Evolutionary conservation across 2,888 invertebrate species (phyloP), one percentile per base, ranked within the genome.

Genomic region (Amphimallon solstitiale): DNA sequence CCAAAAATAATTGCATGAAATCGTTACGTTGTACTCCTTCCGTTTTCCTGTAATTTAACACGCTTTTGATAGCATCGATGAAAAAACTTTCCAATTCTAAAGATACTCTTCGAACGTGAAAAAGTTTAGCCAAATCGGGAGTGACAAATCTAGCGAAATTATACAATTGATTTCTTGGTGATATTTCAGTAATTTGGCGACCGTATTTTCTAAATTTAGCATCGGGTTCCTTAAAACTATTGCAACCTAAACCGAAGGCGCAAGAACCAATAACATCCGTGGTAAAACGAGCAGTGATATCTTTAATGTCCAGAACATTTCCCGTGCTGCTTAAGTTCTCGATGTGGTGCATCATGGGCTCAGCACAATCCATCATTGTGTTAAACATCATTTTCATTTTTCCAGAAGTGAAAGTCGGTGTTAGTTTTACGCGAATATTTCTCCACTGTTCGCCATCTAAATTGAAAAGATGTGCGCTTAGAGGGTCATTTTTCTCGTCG

Each of bases 1-100:
- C 52, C 7, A 79, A 64, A 70, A 80, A 73, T 9, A 80, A 59
- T 40, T 82, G 80, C 0, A 83, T 63, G 63, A 79, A 82, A 63
- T 83, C 77, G 29, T 75, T 73, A 37, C 81, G 17, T 73, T 73
- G 51, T 29, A 68, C 1, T 4, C 63, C 40, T 34, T 37, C 23
- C 67, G 68, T 7, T 37, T 73, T 72, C 23, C 78, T 38, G 2
- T 68, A 59, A 10, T 72, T 69, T 0, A 81, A 70, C 0, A 76
- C 74, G 2, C 76, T 73, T 52, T 70, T 70, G 0, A 63, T 43
- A 6, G 45, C 54, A n/a, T 68, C 68, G 9, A 67, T 60, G 69
- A 81, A 79, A 71, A 80, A 80, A 0, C 67, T 17, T 17, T 74
- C 70, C 2, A 80, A 71, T 5, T 74, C 72, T 37, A 48, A 63